Evolutionary conservation across 2,113 vertebrate genomes (phyloP).

Genomic region (Heloderma charlesbogerti): DNA sequence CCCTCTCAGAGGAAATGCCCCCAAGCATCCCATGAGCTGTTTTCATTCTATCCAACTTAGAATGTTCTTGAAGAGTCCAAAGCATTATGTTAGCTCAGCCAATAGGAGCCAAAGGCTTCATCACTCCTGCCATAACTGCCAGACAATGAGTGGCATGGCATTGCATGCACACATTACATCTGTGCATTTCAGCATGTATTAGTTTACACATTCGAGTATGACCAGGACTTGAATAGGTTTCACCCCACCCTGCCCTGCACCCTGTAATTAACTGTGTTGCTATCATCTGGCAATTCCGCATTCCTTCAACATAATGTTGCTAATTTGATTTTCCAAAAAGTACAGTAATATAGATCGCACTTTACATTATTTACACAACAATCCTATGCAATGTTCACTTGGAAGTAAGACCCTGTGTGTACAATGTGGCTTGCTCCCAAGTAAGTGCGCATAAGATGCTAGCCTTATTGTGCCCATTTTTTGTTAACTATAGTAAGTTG

Average conservation of each 20-base stretch:
- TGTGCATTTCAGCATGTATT: background rate
- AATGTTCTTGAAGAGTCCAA: background rate
- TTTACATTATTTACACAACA: background rate
- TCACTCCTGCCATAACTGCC: too few species aligned
- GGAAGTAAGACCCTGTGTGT: background rate
- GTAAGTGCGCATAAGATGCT: background rate
- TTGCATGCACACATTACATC: background rate
- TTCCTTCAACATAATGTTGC: background rate
- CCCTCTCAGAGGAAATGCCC: too few species aligned
- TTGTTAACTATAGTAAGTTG: background rate
- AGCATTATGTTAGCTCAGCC: background rate
- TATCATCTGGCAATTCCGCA: too few species aligned
- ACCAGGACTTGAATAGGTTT: background rate
- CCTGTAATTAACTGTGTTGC: background rate
- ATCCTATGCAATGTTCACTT: background rate
- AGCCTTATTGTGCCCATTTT: background rate
- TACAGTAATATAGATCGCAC: accelerated
- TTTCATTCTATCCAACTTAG: too few species aligned
- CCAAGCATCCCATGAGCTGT: too few species aligned
- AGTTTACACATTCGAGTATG: background rate
- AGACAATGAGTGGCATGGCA: too few species aligned
- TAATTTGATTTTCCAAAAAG: background rate
- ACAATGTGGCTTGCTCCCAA: background rate
- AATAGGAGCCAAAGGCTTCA: background rate
- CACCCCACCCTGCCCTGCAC: background rate